Conservation (phyloP, 2,797 vertebrate genomes). For the Megalops cyprinoides region DNA sequence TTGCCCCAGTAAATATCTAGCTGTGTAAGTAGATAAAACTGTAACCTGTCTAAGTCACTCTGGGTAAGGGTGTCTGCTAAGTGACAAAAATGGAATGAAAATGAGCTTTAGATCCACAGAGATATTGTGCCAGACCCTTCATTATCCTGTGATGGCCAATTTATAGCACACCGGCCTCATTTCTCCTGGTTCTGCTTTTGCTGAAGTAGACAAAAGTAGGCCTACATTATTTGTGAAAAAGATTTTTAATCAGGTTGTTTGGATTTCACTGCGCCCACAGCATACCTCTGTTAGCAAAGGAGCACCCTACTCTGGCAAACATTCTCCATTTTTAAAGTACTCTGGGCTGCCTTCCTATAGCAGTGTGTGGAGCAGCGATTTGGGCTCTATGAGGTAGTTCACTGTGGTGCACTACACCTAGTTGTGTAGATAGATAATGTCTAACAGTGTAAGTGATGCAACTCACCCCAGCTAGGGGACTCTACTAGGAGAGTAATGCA, state of each 20-base stretch:
- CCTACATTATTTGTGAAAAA: not conserved
- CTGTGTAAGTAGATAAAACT: no score
- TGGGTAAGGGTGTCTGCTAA: no score
- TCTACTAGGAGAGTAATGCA: no score
- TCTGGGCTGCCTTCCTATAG: not conserved
- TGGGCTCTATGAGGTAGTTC: not conserved
- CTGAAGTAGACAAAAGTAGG: no score
- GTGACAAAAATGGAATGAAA: no score
- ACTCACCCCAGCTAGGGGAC: no score
- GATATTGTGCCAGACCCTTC: constrained; percentile 38
- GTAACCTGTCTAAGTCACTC: no score
- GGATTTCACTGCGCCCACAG: not conserved
- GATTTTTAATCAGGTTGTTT: constrained; percentile 10
- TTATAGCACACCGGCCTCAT: constrained; percentile 7
- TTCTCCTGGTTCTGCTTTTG: not conserved
- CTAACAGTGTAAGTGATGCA: no score
- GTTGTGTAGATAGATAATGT: no score
- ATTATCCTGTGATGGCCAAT: not conserved
- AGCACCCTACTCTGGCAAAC: constrained; percentile 7
- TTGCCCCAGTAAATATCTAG: no score
- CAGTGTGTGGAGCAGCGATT: not conserved
- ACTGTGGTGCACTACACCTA: no score
- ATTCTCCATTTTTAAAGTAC: not conserved
- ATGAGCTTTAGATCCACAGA: constrained; percentile 50
- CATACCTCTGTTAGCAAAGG: not conserved